Evolutionary conservation across 2,888 invertebrate species (phyloP).

Genomic region (Melanostoma scalare): DNA sequence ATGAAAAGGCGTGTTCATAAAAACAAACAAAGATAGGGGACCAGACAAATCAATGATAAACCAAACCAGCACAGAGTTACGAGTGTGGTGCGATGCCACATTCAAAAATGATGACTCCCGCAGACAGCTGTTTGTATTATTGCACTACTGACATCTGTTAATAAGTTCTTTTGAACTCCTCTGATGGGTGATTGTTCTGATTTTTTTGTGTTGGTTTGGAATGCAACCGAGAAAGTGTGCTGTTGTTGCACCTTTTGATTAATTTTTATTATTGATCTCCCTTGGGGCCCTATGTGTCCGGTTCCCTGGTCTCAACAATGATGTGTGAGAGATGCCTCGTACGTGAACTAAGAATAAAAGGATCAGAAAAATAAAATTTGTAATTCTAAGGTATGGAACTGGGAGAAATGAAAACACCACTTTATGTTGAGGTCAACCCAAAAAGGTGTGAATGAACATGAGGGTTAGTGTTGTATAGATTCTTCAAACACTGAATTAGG

Average conservation of each 20-base stretch:
- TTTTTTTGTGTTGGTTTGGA: conserved; percentile 8
- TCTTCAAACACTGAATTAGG: too few species aligned
- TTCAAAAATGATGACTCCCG: conserved; percentile 23
- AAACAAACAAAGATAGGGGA: conserved; percentile 36
- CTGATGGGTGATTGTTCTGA: conserved; percentile 31
- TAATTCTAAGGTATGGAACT: too few species aligned
- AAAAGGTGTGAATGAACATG: too few species aligned
- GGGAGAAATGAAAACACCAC: too few species aligned
- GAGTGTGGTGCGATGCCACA: background rate
- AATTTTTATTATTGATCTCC: background rate
- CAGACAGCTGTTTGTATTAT: conserved; percentile 58
- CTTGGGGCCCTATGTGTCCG: too few species aligned
- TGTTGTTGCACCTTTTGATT: conserved; percentile 53
- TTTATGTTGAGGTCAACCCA: too few species aligned
- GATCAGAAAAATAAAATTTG: too few species aligned
- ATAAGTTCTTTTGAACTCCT: conserved; percentile 38
- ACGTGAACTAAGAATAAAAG: too few species aligned
- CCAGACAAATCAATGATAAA: conserved; percentile 31
- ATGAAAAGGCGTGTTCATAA: conserved; percentile 17
- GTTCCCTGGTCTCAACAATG: background rate
- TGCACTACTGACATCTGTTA: background rate
- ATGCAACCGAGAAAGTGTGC: conserved; percentile 30
- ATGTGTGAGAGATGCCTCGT: conserved; percentile 2
- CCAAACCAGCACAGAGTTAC: background rate
- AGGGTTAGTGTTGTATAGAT: too few species aligned